Evolutionary conservation across 2,888 invertebrate genomes (phyloP).

Genomic region (Chironomus riparius): DNA sequence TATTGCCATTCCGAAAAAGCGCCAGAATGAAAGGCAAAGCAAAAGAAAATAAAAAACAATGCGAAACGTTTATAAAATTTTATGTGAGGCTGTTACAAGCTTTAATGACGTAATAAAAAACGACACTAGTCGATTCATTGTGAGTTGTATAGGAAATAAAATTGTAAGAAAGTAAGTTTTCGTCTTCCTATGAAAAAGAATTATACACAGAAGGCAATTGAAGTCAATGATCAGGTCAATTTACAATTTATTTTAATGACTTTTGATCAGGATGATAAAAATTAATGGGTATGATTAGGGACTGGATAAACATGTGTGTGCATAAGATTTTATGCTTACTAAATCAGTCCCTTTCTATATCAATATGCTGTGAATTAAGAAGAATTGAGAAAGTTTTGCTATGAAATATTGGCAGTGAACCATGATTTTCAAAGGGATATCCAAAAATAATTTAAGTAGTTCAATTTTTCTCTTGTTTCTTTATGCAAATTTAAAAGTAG

Average conservation of each 20-base stretch:
- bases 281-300: slow-evolving; percentile 13
- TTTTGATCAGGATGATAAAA: background rate
- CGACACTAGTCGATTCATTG: slow-evolving; percentile 10
- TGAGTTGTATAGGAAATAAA: background rate
- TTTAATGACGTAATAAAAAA: slow-evolving; percentile 22
- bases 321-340: too few species aligned
- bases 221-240: slow-evolving; percentile 25
- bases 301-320: background rate
- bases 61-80: slow-evolving; percentile 24
- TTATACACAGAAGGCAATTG: too few species aligned
- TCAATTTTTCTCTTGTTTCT: too few species aligned
- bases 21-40: background rate
- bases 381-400: too few species aligned
- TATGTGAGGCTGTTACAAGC: slow-evolving; percentile 14
- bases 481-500: background rate
- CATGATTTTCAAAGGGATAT: too few species aligned
- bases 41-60: slow-evolving; percentile 17
- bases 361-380: too few species aligned
- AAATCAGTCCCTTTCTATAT: too few species aligned
- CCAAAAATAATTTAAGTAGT: too few species aligned
- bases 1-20: background rate
- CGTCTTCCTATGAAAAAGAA: too few species aligned
- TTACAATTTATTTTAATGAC: slow-evolving; percentile 15
- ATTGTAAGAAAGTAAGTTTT: background rate
- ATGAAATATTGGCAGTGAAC: too few species aligned